A percentile compares a stretch with the other conserved stretches of the same genome.
Evolutionary conservation across 1,140 invertebrate genomes (phyloP).

Genomic region (Leucophenga varia): DNA sequence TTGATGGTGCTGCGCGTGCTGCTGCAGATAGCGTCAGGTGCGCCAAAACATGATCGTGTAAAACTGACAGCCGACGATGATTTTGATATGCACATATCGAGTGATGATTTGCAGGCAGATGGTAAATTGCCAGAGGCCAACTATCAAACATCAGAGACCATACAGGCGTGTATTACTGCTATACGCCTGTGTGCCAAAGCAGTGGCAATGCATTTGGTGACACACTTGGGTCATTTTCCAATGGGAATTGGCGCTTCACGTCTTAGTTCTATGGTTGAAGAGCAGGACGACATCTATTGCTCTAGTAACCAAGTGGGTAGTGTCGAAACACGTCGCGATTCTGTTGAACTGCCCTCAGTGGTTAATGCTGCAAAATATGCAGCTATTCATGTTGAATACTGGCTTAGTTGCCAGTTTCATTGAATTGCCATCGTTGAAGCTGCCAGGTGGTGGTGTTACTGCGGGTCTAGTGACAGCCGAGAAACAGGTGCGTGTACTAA

Average conservation of each 20-base stretch:
- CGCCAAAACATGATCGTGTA: slow-evolving; percentile 46
- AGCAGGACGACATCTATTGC: slow-evolving; percentile 81
- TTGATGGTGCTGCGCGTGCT: slow-evolving; percentile 60
- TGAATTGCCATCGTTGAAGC: slow-evolving; percentile 85
- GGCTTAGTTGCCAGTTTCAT: slow-evolving; percentile 86
- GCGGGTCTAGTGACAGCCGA: slow-evolving; percentile 67
- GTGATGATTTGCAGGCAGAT: slow-evolving; percentile 64
- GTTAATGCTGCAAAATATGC: slow-evolving; percentile 83
- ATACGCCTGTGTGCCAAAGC: slow-evolving; percentile 70
- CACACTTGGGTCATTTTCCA: slow-evolving; percentile 87
- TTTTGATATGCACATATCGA: slow-evolving; percentile 69
- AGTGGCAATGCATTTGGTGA: slow-evolving; percentile 78
- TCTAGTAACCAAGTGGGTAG: slow-evolving; percentile 2
- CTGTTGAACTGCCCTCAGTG: slow-evolving; percentile 40
- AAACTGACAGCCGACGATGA: slow-evolving; percentile 61
- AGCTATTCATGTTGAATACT: slow-evolving; percentile 84
- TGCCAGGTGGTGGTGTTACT: slow-evolving; percentile 82
- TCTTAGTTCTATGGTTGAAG: slow-evolving; percentile 76
- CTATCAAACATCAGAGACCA: slow-evolving; percentile 57
- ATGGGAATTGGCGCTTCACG: slow-evolving; percentile 83
- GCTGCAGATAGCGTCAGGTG: slow-evolving; percentile 56
- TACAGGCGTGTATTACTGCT: slow-evolving; percentile 58
- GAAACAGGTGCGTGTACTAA: slow-evolving; percentile 78
- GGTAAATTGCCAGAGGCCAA: slow-evolving; percentile 49
- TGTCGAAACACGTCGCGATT: slow-evolving; percentile 35